phyloP scores from a whole-genome alignment of 2,113 vertebrate species.

The Antechinus stuartii region DNA sequence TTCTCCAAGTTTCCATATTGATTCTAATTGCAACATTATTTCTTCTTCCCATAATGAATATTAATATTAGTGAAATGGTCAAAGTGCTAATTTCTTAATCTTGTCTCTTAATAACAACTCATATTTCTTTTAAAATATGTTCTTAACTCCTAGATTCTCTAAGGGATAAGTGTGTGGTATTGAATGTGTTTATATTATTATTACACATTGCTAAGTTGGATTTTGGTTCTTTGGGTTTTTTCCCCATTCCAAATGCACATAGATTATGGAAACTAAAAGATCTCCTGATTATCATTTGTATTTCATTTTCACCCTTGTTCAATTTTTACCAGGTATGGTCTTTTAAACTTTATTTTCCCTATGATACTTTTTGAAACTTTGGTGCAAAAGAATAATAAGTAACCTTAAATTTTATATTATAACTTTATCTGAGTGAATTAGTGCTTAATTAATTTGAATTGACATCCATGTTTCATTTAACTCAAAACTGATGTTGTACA shows the following conservation, averaged over 20 bases:
- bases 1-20: not conserved
- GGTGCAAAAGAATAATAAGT: not conserved
- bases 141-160: not conserved
- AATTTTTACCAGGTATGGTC: not conserved
- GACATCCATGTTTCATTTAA: not conserved
- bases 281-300: not conserved
- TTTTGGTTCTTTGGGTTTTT: not conserved
- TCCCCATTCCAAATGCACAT: not conserved
- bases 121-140: not conserved
- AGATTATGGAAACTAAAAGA: not conserved
- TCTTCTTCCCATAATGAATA: accelerated
- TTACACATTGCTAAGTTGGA: not conserved
- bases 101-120: not conserved
- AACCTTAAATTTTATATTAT: not conserved
- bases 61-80: not conserved
- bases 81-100: not conserved
- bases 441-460: not conserved
- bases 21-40: not conserved
- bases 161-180: not conserved
- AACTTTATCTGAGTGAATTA: not conserved
- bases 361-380: not conserved
- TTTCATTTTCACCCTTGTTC: not conserved
- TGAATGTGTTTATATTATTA: not conserved
- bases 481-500: not conserved
- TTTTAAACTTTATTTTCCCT: not conserved